phyloP scores from a whole-genome alignment of 2,797 vertebrate species.

The Muraenolepis orangiensis region DNA sequence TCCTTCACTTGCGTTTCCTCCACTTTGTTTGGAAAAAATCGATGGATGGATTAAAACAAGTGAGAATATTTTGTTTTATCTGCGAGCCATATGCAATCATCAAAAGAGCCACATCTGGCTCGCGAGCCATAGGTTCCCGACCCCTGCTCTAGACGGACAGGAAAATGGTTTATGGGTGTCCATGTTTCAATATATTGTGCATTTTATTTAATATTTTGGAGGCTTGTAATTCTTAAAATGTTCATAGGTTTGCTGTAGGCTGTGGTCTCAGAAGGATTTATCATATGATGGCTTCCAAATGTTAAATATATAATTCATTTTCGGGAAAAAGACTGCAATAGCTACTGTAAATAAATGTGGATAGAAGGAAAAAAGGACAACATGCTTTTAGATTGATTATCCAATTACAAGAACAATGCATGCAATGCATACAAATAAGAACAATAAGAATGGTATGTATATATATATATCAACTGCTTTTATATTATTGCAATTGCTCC shows the following conservation, averaged over 20 bases:
- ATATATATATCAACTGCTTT: background rate
- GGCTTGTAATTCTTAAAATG: slow-evolving; percentile 18
- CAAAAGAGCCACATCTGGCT: too few relatives aligned
- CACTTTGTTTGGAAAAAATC: too few relatives aligned
- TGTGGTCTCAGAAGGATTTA: slow-evolving; percentile 56
- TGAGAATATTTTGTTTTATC: too few relatives aligned
- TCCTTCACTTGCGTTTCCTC: too few relatives aligned
- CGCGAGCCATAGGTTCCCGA: too few relatives aligned
- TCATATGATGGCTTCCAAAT: slow-evolving; percentile 49
- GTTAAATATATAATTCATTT: background rate
- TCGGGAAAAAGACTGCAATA: background rate
- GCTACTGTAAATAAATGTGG: background rate
- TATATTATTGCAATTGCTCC: background rate
- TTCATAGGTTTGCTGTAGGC: slow-evolving; percentile 25
- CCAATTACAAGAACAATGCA: background rate
- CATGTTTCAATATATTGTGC: slow-evolving; percentile 15
- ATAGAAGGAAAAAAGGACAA: background rate
- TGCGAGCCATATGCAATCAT: too few relatives aligned
- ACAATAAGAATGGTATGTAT: background rate
- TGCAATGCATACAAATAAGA: background rate
- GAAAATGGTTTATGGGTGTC: too few relatives aligned
- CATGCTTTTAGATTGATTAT: background rate
- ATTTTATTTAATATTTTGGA: slow-evolving; percentile 41
- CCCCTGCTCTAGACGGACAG: too few relatives aligned
- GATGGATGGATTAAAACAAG: too few relatives aligned